These are phyloP conservation scores for Cricetomys ansorgei DNA, from an alignment of 2,113 vertebrate species.

Conservation along the genomic window DNA sequence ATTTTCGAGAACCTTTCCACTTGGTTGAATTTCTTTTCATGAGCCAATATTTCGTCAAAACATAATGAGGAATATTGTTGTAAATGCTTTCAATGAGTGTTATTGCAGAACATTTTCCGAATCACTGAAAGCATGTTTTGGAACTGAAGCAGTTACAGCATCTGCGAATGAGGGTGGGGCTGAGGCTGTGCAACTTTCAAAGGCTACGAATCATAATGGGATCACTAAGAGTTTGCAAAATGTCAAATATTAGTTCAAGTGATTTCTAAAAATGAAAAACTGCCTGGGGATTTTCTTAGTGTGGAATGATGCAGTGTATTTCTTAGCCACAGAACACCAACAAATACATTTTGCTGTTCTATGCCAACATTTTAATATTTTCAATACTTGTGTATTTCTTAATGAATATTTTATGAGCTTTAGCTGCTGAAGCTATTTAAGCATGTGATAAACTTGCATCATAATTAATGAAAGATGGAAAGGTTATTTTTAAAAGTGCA, in stretches of 20 bases:
- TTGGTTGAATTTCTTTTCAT: slow-evolving; percentile 48
- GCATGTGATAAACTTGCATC: slow-evolving; percentile 74
- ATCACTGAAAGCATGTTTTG: slow-evolving; percentile 44
- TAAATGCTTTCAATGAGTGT: slow-evolving; percentile 25
- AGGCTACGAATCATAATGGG: slow-evolving; percentile 27
- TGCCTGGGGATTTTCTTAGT: slow-evolving; percentile 6
- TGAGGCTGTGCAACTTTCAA: slow-evolving; percentile 61
- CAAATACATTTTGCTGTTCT: slow-evolving; percentile 67
- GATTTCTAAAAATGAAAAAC: slow-evolving; percentile 60
- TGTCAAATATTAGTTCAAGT: slow-evolving; percentile 63
- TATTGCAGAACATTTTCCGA: slow-evolving; percentile 58
- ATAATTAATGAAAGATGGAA: slow-evolving; percentile 75
- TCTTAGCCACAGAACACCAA: background rate
- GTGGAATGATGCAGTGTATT: slow-evolving; percentile 16
- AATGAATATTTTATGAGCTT: slow-evolving; percentile 83
- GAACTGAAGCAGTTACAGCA: slow-evolving; percentile 34
- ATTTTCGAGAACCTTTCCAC: slow-evolving; percentile 33
- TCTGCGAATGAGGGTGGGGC: slow-evolving; percentile 68
- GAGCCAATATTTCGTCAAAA: slow-evolving; percentile 35
- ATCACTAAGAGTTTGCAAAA: slow-evolving; percentile 67
- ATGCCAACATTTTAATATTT: slow-evolving; percentile 75
- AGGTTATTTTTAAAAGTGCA: slow-evolving; percentile 45
- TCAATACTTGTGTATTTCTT: slow-evolving; percentile 75
- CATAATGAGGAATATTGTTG: slow-evolving; percentile 7
- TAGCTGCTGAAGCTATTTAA: slow-evolving; percentile 77